Evolutionary conservation across 1,140 invertebrate species (phyloP).

Genomic region (Coelopa frigida): DNA sequence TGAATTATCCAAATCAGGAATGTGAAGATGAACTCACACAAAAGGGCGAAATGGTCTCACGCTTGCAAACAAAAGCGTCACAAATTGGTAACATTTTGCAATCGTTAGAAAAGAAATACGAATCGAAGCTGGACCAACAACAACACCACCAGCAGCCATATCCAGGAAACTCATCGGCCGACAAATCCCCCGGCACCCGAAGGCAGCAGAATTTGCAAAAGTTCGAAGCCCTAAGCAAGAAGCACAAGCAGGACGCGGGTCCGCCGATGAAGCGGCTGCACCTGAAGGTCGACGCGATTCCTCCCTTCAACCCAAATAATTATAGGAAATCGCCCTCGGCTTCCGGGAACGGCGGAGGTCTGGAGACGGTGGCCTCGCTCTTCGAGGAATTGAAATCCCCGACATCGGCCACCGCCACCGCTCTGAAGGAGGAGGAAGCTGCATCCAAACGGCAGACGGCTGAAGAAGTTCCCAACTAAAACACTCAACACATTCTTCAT

Average conservation of each 20-base stretch:
- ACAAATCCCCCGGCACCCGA: slow-evolving; percentile 33
- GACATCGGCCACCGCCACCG: slow-evolving; percentile 25
- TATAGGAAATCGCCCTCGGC: slow-evolving; percentile 47
- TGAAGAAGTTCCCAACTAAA: slow-evolving; percentile 28
- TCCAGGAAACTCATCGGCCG: slow-evolving; percentile 13
- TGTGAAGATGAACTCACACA: slow-evolving; percentile 86
- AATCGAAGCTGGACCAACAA: slow-evolving; percentile 36
- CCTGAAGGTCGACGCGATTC: slow-evolving; percentile 42
- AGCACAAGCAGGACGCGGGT: slow-evolving; percentile 39
- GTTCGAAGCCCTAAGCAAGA: slow-evolving; percentile 41
- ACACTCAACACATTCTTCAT: slow-evolving; percentile 45
- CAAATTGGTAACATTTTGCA: slow-evolving; percentile 84
- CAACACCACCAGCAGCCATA: slow-evolving; percentile 24
- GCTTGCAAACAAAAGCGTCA: slow-evolving; percentile 80
- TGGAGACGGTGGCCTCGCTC: not conserved
- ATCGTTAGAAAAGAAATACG: slow-evolving; percentile 74
- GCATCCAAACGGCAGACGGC: no score
- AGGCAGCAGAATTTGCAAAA: slow-evolving; percentile 41
- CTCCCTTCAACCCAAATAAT: slow-evolving; percentile 48
- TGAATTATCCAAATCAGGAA: slow-evolving; percentile 70
- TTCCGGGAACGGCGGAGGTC: slow-evolving; percentile 1
- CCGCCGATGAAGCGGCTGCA: slow-evolving; percentile 42
- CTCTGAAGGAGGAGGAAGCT: no score
- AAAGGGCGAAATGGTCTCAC: slow-evolving; percentile 84
- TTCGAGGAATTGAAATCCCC: slow-evolving; percentile 17